These are phyloP conservation scores for Chrysopa pallens DNA, from an alignment of 1,140 invertebrate species.

Conservation along the genomic window DNA sequence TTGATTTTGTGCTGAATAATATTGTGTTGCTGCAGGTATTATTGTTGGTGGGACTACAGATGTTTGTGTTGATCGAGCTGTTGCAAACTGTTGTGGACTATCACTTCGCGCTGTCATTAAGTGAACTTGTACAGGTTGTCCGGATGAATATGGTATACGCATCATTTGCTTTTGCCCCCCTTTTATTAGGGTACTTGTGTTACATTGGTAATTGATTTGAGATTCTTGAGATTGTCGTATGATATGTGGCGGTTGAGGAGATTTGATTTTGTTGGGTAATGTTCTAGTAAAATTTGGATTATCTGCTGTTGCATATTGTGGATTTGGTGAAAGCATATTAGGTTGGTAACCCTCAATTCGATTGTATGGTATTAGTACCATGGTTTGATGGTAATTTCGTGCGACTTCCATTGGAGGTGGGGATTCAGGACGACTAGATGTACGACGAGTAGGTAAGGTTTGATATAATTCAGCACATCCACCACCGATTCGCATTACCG, in stretches of 20 bases:
- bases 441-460: constrained; percentile 18
- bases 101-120: constrained; percentile 17
- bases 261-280: constrained; percentile 19
- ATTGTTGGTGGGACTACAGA: constrained; percentile 6
- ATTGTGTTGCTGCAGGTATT: constrained; percentile 9
- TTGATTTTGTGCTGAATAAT: constrained; percentile 10
- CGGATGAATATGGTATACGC: constrained; percentile 15
- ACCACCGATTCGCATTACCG: constrained; percentile 13
- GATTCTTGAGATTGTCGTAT: not conserved
- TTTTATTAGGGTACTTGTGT: constrained; percentile 3
- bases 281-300: constrained; percentile 19
- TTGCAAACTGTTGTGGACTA: constrained; percentile 20
- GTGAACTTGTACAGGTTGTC: constrained; percentile 18
- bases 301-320: constrained; percentile 10
- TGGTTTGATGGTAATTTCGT: constrained; percentile 43
- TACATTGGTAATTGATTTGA: not conserved
- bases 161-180: constrained; percentile 14
- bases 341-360: constrained; percentile 19
- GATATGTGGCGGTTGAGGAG: constrained; percentile 6
- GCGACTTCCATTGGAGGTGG: constrained; percentile 35
- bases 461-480: constrained; percentile 26
- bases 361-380: constrained; percentile 60
- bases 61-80: constrained; percentile 24
- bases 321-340: constrained; percentile 12
- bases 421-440: constrained; percentile 34